Base-by-base conservation (phyloP, 2,797 vertebrate species). In the Glyptemys insculpta region DNA sequence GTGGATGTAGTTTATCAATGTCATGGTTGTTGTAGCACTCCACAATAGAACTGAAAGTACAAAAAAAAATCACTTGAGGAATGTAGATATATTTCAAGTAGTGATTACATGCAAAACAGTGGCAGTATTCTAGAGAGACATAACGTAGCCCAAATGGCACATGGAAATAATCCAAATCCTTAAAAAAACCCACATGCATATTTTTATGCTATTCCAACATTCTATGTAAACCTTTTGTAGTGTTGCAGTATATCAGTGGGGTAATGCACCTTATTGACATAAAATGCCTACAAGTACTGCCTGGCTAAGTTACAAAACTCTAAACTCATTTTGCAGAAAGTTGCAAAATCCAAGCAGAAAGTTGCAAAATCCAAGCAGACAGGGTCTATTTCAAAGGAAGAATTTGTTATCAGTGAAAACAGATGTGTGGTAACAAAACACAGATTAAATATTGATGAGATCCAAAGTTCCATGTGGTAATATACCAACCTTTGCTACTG, bases 391-490 rank as follows among this genome's bases (percentile, higher is more conserved):
- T 84, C 90, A 83, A 41, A 2, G 23, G 82, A 88, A 85, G n/a
- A 87, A 85, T 59, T 41, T 34, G 56, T 14, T 91, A 83, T 12
- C 37, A 54, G 41, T 34, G 52, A 93, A 95, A 96, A 83, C 82
- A 94, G 94, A 90, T 2, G 47, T 21, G 19, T 5, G 12, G 57
- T 84, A 94, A 85, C 59, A 94, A 93, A 95, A 85, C 47, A 78
- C 31, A 87, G 81, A 86, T 91, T 88, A 95, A 95, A 93, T 90
- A 94, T 72, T 91, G 85, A 92, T 50, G 83, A 79, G 12, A 88
- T 85, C 52, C 57, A 52, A 91, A 94, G 91, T 94, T 89, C 78
- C n/a, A 21, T 76, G 4, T 1, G 47, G 57, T 65, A 52, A 37
- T 74, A 59, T 78, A 96, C 68, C 83, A 86, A 74, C n/a, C 8